Evolutionary conservation across 1,140 invertebrate genomes (phyloP), one percentile per base, ranked within the genome.

Genomic region (Holotrichia oblita): DNA sequence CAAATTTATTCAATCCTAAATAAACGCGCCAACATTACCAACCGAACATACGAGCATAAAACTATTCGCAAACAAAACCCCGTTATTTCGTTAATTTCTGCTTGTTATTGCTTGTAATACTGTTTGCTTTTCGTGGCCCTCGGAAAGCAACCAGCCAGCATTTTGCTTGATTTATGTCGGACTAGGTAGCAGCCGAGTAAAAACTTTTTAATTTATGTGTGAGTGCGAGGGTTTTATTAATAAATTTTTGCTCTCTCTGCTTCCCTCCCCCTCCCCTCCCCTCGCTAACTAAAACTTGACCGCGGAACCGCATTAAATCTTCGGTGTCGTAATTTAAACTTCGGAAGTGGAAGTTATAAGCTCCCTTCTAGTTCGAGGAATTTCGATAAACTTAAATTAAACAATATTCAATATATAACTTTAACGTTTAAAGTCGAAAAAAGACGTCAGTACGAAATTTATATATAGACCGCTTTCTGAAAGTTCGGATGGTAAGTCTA

Each of bases 161-260:
- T 55, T 55, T 55, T 55, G 48, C 14, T 55, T 55, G 48, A 55
- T 55, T 55, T 55, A 55, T 55, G 48, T 55, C 48, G 12, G 48
- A 55, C 14, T 34, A 34, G 27, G 27, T 34, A 34, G 12, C 14
- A 6, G 17, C 14, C 48, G 48, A 17, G 48, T 7, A 55, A 55
- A 55, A 55, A 55, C 14, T 55, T 55, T 55, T 55, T 55, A 55
- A 55, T 55, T 55, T 55, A 55, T 55, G 48, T 55, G 48, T 55
- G 48, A 17, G 48, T 55, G 17, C 14, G 42, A n/a, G 48, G n/a
- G 14, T 55, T 55, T 55, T 55, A 55, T 55, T 55, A 55, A 55
- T 55, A 55, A 55, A 55, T 20, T 55, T 55, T 55, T 55, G n/a
- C 48, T 55, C 27, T 34, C n/a, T n/a, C n/a, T n/a, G n/a, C n/a